phyloP scores from a whole-genome alignment of 2,888 invertebrate species.

The Stomorhina lunata region DNA sequence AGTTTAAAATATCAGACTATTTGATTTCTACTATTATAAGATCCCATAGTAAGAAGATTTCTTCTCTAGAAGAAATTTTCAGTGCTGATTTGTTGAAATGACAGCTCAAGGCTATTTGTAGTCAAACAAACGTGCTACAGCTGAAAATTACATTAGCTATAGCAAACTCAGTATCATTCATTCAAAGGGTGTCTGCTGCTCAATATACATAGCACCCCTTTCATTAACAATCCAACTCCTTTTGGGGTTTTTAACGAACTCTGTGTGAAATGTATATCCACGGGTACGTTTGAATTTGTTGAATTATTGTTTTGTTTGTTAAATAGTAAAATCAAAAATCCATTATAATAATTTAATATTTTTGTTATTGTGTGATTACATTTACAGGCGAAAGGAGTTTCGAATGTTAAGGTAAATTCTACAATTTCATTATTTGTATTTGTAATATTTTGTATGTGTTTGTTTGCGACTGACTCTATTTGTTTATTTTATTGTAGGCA shows the following conservation, averaged over 20 bases:
- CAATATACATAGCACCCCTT: slow-evolving; percentile 28
- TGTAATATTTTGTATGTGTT: slow-evolving; percentile 28
- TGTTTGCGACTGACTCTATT: slow-evolving; percentile 10
- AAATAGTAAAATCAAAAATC: slow-evolving; percentile 50
- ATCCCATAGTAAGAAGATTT: too few species aligned
- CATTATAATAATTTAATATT: slow-evolving; percentile 55
- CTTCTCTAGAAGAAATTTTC: too few species aligned
- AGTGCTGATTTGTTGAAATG: slow-evolving; percentile 59
- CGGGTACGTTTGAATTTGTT: not conserved
- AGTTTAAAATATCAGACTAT: too few species aligned
- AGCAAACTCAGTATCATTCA: not conserved
- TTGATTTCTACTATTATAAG: too few species aligned
- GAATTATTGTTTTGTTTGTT: slow-evolving; percentile 34
- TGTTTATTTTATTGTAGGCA: slow-evolving; percentile 20
- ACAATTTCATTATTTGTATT: slow-evolving; percentile 32
- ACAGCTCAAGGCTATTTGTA: slow-evolving; percentile 59
- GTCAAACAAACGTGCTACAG: slow-evolving; percentile 33
- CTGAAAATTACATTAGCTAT: not conserved
- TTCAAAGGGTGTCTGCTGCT: slow-evolving; percentile 32
- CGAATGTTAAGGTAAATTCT: slow-evolving; percentile 18
- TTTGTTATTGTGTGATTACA: not conserved
- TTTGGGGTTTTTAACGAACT: not conserved
- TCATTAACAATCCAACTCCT: not conserved
- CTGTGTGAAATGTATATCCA: slow-evolving; percentile 46
- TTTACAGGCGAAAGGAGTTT: too few species aligned